Percentiles rank a stretch among this genome's conserved stretches.
Conservation (phyloP, 30 jellyfish, hydroid and myxozoan genomes). For the Turritopsis dohrnii region DNA sequence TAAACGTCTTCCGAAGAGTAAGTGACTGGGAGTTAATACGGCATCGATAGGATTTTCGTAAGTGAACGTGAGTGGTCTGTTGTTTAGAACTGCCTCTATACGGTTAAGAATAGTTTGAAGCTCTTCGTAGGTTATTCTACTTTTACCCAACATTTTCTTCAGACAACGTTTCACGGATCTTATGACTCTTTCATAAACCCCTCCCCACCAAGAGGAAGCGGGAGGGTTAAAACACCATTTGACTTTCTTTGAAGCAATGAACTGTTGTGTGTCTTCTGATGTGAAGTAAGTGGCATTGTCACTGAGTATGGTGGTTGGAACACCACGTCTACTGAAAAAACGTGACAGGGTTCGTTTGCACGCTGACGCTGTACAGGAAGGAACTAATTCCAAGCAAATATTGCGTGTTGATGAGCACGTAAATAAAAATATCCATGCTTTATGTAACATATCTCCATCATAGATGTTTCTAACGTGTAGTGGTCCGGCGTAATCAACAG, state of each 20-base stretch:
- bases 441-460: not conserved
- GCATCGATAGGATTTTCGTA: conserved; percentile 3
- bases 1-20: not conserved
- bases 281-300: conserved; percentile 14
- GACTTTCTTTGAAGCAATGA: not conserved
- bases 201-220: conserved; percentile 52
- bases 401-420: conserved; percentile 9
- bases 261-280: conserved; percentile 16
- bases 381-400: conserved; percentile 19
- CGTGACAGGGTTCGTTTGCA: conserved; percentile 3
- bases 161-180: conserved; percentile 32
- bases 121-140: not conserved
- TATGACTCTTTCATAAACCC: conserved; percentile 13
- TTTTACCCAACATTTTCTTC: not conserved
- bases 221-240: conserved; percentile 24
- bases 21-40: conserved; percentile 4
- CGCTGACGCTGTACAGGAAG: not conserved
- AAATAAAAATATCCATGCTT: conserved; percentile 24
- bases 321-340: conserved; percentile 11
- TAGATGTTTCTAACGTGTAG: conserved; percentile 4
- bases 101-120: not conserved
- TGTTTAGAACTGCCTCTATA: conserved; percentile 3
- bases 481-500: conserved; percentile 25
- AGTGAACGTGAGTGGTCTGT: conserved; percentile 5
- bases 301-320: not conserved